Evolutionary conservation across 2,113 vertebrate species (phyloP).

Genomic region (Lathamus discolor): DNA sequence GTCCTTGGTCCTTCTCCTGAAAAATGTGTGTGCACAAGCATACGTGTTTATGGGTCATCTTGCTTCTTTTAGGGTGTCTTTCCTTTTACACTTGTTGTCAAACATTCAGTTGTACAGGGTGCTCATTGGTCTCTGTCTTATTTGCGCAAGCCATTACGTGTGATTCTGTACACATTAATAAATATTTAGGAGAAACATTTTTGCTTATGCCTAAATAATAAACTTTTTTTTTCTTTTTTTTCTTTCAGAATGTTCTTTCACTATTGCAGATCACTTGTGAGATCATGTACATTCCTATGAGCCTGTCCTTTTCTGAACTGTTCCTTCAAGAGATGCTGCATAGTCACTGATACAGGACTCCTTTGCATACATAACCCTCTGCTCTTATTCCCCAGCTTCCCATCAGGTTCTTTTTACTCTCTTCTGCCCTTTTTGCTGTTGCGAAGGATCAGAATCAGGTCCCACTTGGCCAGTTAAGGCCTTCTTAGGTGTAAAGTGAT

Average conservation of each 20-base stretch:
- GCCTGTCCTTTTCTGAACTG: not conserved
- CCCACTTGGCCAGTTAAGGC: not conserved
- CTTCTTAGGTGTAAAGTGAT: not conserved
- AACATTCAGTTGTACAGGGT: not conserved
- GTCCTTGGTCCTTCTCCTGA: not conserved
- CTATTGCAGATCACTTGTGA: not conserved
- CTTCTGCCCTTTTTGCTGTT: not conserved
- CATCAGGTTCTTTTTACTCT: not conserved
- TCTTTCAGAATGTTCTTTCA: slow-evolving; percentile 27
- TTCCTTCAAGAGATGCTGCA: not conserved
- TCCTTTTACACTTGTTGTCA: not conserved
- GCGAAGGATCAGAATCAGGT: not conserved
- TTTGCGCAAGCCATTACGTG: not conserved
- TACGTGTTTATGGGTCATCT: not conserved
- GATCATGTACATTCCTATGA: not conserved
- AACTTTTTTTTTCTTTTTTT: not conserved
- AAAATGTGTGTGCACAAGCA: not conserved
- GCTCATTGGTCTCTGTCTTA: not conserved
- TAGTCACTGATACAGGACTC: not conserved
- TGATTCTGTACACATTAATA: not conserved
- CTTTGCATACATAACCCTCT: not conserved
- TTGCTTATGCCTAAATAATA: not conserved
- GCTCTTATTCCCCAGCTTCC: not conserved
- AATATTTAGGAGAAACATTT: not conserved
- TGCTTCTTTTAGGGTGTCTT: not conserved